Conservation (phyloP, 2,113 vertebrate genomes). For the Aythya baeri region DNA sequence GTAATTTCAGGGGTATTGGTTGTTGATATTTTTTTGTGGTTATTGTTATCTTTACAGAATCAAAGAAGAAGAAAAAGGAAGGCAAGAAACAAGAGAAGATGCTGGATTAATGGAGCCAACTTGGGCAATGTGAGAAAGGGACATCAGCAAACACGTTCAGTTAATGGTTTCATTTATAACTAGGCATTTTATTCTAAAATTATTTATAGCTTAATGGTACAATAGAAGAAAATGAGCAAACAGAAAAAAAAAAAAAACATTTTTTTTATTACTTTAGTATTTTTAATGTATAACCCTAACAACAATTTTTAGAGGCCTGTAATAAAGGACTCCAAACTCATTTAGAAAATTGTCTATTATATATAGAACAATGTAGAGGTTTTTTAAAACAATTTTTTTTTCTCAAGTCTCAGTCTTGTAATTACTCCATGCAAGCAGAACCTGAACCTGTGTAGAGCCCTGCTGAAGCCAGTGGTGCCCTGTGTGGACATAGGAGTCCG, state of each 20-base stretch:
- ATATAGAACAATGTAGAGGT: conserved; percentile 60
- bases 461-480: conserved; percentile 24
- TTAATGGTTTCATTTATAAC: conserved; percentile 81
- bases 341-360: conserved; percentile 70
- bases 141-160: conserved; percentile 67
- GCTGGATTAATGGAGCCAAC: conserved; percentile 76
- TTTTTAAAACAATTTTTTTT: conserved; percentile 1
- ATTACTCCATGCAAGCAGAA: background rate
- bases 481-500: background rate
- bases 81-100: conserved; percentile 86
- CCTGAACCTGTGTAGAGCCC: background rate
- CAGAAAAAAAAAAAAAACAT: background rate
- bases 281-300: conserved; percentile 78
- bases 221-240: conserved; percentile 72
- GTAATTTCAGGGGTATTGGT: background rate
- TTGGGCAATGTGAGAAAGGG: conserved; percentile 36
- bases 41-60: conserved; percentile 71
- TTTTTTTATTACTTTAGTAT: conserved; percentile 70
- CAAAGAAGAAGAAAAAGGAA: conserved; percentile 89
- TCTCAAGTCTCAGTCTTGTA: conserved; percentile 17
- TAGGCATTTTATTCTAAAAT: conserved; percentile 79
- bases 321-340: conserved; percentile 73
- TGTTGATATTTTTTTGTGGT: background rate
- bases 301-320: conserved; percentile 68
- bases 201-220: conserved; percentile 82